A percentile compares a stretch with the other conserved stretches of the same genome.
Conservation (phyloP, 2,888 invertebrate species). For the Penaeus monodon region DNA sequence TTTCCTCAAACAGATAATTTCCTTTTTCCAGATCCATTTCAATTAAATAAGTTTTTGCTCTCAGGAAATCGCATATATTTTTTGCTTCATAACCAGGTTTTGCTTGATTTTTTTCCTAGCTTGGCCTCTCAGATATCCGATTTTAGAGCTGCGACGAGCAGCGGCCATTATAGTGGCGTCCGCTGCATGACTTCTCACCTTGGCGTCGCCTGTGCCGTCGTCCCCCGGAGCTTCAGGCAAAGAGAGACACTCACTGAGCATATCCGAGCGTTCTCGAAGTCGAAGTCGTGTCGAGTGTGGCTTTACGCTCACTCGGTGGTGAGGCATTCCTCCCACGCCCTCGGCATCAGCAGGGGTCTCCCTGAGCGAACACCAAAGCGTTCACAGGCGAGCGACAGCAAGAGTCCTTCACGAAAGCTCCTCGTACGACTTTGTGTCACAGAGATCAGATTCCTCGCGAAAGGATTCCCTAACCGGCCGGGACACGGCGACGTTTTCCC, state of each 20-base stretch:
- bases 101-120: conserved; percentile 20
- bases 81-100: neutral
- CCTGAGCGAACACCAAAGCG: too few species aligned
- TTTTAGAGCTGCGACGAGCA: conserved; percentile 24
- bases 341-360: too few species aligned
- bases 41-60: neutral
- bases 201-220: neutral
- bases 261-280: too few species aligned
- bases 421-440: too few species aligned
- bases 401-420: too few species aligned
- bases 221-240: neutral
- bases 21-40: conserved; percentile 11
- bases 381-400: too few species aligned
- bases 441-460: too few species aligned
- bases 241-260: neutral
- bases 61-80: conserved; percentile 13
- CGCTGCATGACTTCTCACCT: conserved; percentile 41
- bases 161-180: conserved; percentile 24
- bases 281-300: too few species aligned
- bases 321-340: too few species aligned
- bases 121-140: conserved; percentile 24
- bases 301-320: too few species aligned
- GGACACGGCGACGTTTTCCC: too few species aligned
- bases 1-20: neutral
- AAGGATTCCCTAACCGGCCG: too few species aligned